Evolutionary conservation across 2,888 invertebrate species (phyloP), one percentile per base, ranked within the genome.

Genomic region (Plagodis pulveraria): DNA sequence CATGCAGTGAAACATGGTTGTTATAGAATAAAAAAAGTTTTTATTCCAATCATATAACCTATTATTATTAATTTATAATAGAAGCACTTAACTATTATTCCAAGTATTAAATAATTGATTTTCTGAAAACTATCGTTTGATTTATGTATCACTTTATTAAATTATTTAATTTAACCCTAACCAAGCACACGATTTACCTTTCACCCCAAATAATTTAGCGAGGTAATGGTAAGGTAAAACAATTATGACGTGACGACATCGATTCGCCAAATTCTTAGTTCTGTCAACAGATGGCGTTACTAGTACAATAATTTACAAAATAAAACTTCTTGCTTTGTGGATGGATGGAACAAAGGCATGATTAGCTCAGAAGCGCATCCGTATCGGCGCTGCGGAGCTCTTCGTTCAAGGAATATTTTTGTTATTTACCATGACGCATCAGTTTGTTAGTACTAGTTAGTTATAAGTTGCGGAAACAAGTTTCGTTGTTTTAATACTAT

Each of bases 271-370:
- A 53, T 58, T 60, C 56, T 48, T 43, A 52, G 55, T 41, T 34
- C 60, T 53, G 57, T 48, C 66, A 58, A 66, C 32, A 76, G 76
- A 72, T 76, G 77, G 66, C 75, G 67, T 63, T 64, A 64, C 57
- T 38, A 11, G 65, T 49, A 6, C 38, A 32, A 38, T 54, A 48
- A 45, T 46, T 38, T 40, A 35, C 41, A 10, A 33, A n/a, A n/a
- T n/a, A n/a, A n/a, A n/a, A n/a, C n/a, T n/a, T n/a, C n/a, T 38
- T 22, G 33, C 50, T 47, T 56, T 55, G 64, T 62, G 50, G 44
- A 5, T 34, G 33, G 10, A 6, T 45, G 38, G 45, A 56, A 62
- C 58, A 63, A 66, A 67, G 57, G 49, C 51, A 32, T 50, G 55
- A 46, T 43, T 35, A 52, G 22, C 22, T 22, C 4, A 22, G 22